Evolutionary conservation across 1,140 invertebrate species (phyloP).

Genomic region (Drosophila orena): DNA sequence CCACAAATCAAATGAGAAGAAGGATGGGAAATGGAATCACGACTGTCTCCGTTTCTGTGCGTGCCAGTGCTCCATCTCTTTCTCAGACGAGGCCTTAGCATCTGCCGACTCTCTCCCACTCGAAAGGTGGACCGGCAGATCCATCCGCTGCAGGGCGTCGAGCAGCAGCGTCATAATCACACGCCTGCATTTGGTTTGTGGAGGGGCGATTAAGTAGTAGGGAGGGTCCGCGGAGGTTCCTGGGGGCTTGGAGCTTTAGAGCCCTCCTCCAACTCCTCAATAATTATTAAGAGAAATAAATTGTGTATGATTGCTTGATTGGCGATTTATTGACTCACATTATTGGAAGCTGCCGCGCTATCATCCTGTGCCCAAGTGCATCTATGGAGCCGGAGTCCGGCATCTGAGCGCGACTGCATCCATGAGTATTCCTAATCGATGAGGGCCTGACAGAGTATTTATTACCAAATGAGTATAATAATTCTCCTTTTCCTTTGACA

Average conservation of each 20-base stretch:
- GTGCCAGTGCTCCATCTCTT: conserved; percentile 1
- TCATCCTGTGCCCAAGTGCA: conserved; percentile 18
- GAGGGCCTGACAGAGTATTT: conserved; percentile 77
- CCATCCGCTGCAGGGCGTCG: conserved; percentile 75
- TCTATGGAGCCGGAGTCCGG: neutral
- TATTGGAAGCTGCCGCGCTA: conserved; percentile 76
- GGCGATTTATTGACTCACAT: conserved; percentile 84
- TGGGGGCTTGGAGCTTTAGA: conserved; percentile 6
- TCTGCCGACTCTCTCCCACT: conserved; percentile 16
- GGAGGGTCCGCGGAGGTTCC: neutral
- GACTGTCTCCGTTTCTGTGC: conserved; percentile 35
- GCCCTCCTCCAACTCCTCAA: conserved; percentile 54
- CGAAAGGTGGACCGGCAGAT: conserved; percentile 34
- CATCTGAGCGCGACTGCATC: conserved; percentile 58
- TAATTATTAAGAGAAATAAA: conserved; percentile 84
- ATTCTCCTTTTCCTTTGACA: conserved; percentile 37
- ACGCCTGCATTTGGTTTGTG: conserved; percentile 57
- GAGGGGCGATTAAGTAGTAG: conserved; percentile 23
- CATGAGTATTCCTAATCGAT: conserved; percentile 80
- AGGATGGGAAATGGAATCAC: conserved; percentile 58
- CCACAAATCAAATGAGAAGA: conserved; percentile 73
- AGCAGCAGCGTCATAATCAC: conserved; percentile 80
- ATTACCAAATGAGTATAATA: conserved; percentile 73
- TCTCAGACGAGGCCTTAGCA: conserved; percentile 9
- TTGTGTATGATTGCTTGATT: conserved; percentile 84